Percentiles rank a stretch among this genome's conserved stretches.
Conservation (phyloP, 1,140 invertebrate species). For the Drosophila pallidifrons region DNA sequence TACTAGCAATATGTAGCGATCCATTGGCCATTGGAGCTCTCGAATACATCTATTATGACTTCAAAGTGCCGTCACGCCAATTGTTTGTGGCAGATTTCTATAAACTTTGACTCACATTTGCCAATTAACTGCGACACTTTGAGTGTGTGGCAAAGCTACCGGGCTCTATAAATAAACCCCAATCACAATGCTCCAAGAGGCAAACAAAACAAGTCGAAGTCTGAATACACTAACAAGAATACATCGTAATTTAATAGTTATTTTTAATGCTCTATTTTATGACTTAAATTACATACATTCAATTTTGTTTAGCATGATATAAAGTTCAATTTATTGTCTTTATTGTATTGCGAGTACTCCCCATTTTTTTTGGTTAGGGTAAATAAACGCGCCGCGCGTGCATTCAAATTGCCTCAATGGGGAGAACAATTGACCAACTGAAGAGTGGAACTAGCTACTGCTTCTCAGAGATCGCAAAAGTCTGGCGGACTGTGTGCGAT, state of each 20-base stretch:
- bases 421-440: slow-evolving; percentile 73
- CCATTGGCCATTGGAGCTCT: slow-evolving; percentile 17
- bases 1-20: not conserved
- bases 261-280: not conserved
- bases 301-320: not conserved
- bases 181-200: slow-evolving; percentile 43
- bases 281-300: not conserved
- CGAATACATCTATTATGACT: slow-evolving; percentile 77
- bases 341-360: no score
- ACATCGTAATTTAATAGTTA: not conserved
- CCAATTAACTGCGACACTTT: slow-evolving; percentile 83
- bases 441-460: slow-evolving; percentile 27
- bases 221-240: slow-evolving; percentile 34
- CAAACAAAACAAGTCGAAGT: not conserved
- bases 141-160: slow-evolving; percentile 73
- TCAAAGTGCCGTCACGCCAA: slow-evolving; percentile 80
- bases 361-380: slow-evolving; percentile 23
- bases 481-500: slow-evolving; percentile 77
- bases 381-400: slow-evolving; percentile 65
- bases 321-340: no score
- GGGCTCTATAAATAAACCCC: slow-evolving; percentile 78
- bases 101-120: slow-evolving; percentile 83
- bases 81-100: slow-evolving; percentile 79
- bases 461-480: slow-evolving; percentile 8
- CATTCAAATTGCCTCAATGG: slow-evolving; percentile 80